Evolutionary conservation across 2,797 vertebrate species (phyloP), one percentile per base, ranked within the genome.

Genomic region (Lithobates sylvaticus): DNA sequence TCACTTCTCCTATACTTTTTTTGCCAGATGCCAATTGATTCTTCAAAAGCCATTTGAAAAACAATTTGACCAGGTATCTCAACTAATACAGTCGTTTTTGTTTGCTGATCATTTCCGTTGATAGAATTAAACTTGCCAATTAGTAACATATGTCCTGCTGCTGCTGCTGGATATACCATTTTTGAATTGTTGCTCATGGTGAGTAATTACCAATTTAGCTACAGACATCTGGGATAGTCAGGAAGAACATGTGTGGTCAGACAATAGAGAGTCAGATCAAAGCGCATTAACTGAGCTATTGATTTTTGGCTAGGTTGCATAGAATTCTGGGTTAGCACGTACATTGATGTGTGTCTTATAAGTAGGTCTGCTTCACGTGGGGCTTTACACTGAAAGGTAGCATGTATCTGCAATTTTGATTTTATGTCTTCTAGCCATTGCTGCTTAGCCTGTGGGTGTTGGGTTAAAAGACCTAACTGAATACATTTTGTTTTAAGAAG

Each of bases 251-350:
- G 47, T 16, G 32, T 36, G n/a, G 69, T 29, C n/a, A 73, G 69
- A 81, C 70, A 81, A 73, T 61, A 50, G 67, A 42, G 1, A 64
- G 3, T 8, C 69, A 42, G 69, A 81, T 81, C 69, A 81, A 73
- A 81, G 68, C 15, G 3, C 16, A 15, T 4, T 81, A 73, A 81
- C 58, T 73, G 79, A n/a, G 26, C 79, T 81, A 81, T 73, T 73
- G 79, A 81, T 81, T 81, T 58, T 81, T 81, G 79, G 54, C 47
- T 81, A 39, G 32, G 16, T 61, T 81, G 79, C 79, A 10, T 39
- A 39, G 69, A 64, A 81, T 73, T 73, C 34, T 81, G 54, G 34
- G 50, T 70, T 10, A 15, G 79, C 69, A 21, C 70, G 15, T 12
- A 64, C 34, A 73, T 64, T 5, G 79, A 81, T 81, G 69, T 29